These are phyloP conservation scores for Bergia puertoricense DNA, from an alignment of 92 coral and sea anemone species.

Conservation along the genomic window DNA sequence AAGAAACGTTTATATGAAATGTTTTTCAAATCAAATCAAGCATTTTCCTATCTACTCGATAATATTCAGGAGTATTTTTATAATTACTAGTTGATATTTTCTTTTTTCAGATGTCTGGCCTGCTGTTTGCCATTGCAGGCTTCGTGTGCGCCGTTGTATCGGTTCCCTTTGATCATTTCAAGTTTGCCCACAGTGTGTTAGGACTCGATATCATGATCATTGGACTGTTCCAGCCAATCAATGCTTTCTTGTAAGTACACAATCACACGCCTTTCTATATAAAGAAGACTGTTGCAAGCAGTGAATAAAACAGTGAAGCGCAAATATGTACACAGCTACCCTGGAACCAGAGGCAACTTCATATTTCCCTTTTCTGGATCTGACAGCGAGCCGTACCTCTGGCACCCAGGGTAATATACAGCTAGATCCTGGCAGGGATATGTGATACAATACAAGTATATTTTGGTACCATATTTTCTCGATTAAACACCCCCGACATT, in stretches of 20 bases:
- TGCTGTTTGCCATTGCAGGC: constrained; percentile 82
- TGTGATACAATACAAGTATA: too few relatives aligned
- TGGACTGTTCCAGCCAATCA: constrained; percentile 86
- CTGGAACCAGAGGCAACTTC: too few relatives aligned
- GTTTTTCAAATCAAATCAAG: too few relatives aligned
- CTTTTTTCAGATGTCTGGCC: constrained; percentile 77
- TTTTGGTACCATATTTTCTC: too few relatives aligned
- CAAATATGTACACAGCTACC: too few relatives aligned
- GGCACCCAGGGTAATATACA: too few relatives aligned
- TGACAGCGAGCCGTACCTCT: too few relatives aligned
- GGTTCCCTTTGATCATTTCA: constrained; percentile 95
- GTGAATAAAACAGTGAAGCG: not conserved
- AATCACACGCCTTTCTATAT: not conserved
- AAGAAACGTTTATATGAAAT: too few relatives aligned
- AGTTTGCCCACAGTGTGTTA: constrained; percentile 86
- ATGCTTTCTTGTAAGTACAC: constrained; percentile 83
- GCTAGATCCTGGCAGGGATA: too few relatives aligned
- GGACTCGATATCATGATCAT: constrained; percentile 86
- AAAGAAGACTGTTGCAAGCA: not conserved
- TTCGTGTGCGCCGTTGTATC: constrained; percentile 79
- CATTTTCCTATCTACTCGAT: not conserved
- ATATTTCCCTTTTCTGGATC: too few relatives aligned
- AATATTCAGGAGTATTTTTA: not conserved
- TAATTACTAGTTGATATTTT: not conserved
- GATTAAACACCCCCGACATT: too few relatives aligned